Evolutionary conservation across 1,140 invertebrate genomes (phyloP).

Genomic region (Brachionus rubens): DNA sequence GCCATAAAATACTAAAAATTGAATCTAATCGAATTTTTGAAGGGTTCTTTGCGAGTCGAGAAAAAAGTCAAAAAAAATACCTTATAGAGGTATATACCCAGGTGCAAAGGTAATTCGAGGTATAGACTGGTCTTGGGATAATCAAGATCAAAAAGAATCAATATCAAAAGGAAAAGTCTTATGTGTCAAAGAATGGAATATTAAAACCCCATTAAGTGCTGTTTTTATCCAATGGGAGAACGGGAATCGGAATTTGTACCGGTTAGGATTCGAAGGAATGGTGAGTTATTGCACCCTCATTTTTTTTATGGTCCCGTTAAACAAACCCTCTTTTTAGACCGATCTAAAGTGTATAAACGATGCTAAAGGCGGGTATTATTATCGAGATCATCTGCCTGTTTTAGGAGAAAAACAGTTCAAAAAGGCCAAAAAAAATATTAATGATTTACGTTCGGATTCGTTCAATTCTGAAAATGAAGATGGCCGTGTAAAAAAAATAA

Average conservation of each 20-base stretch:
- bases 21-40: constrained; percentile 40
- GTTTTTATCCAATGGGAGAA: constrained; percentile 97
- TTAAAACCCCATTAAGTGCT: constrained; percentile 85
- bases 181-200: constrained; percentile 96
- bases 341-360: constrained; percentile 94
- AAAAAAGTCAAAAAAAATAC: constrained; percentile 86
- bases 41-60: constrained; percentile 79
- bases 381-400: constrained; percentile 87
- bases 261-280: constrained; percentile 98
- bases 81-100: constrained; percentile 86
- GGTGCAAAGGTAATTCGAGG: constrained; percentile 78
- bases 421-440: constrained; percentile 11
- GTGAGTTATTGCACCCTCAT: no score
- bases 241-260: constrained; percentile 91
- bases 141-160: constrained; percentile 83
- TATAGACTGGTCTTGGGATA: constrained; percentile 79
- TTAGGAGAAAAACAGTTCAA: constrained; percentile 65
- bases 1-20: background rate
- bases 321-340: no score
- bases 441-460: background rate
- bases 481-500: background rate
- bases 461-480: background rate
- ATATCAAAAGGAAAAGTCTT: constrained; percentile 88
- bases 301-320: no score
- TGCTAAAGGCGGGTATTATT: constrained; percentile 92